These are phyloP conservation scores for Xylota sylvarum DNA, from an alignment of 2,888 invertebrate genomes.

Conservation along the genomic window DNA sequence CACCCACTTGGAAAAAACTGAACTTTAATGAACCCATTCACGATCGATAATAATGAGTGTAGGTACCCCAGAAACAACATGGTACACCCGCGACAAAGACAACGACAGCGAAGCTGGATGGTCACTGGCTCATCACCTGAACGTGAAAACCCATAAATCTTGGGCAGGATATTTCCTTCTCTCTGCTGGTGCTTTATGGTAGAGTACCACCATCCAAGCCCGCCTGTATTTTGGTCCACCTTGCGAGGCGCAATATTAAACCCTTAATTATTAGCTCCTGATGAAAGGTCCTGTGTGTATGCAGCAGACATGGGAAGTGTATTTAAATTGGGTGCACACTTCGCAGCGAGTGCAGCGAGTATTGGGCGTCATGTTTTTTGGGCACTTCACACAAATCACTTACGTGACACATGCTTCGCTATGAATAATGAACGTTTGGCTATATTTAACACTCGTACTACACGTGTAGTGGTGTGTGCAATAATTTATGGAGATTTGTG, in stretches of 20 bases:
- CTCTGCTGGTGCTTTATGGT: neutral
- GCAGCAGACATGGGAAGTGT: neutral
- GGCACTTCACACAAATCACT: constrained; percentile 77
- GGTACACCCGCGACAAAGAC: constrained; percentile 11
- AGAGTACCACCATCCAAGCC: neutral
- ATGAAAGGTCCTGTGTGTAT: constrained; percentile 54
- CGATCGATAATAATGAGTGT: constrained; percentile 49
- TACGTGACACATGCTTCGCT: constrained; percentile 76
- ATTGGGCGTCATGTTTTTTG: constrained; percentile 76
- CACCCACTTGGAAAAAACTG: constrained; percentile 1
- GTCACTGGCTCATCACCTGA: constrained; percentile 54
- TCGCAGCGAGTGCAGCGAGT: constrained; percentile 29
- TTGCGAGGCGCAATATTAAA: constrained; percentile 61
- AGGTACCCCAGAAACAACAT: neutral
- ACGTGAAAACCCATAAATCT: constrained; percentile 62
- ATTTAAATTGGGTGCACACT: constrained; percentile 56
- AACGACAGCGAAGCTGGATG: constrained; percentile 20
- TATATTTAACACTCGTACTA: constrained; percentile 69
- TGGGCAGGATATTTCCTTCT: constrained; percentile 50
- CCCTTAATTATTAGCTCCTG: constrained; percentile 73
- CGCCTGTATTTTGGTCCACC: neutral
- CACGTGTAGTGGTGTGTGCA: constrained; percentile 68
- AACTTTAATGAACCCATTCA: constrained; percentile 52
- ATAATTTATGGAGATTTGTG: constrained; percentile 73
- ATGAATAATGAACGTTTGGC: constrained; percentile 75